Evolutionary conservation across 2,888 invertebrate species (phyloP), one percentile per base, ranked within the genome.

Genomic region (Pterobdella sp.): DNA sequence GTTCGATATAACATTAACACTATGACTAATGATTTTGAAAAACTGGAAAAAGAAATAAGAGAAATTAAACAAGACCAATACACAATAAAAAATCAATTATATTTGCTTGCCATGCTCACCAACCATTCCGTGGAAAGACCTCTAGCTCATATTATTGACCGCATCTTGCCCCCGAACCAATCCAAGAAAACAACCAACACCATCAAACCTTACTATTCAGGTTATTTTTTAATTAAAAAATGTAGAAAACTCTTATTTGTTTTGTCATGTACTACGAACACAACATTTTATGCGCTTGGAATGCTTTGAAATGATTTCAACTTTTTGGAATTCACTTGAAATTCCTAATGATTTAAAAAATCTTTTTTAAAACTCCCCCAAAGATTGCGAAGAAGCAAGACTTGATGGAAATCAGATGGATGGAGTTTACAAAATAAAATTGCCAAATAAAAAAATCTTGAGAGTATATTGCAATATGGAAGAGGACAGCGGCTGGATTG

Each of bases 331-430:
- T n/a, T n/a, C n/a, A n/a, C n/a, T n/a, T n/a, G n/a, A n/a, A n/a
- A n/a, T n/a, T n/a, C n/a, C n/a, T n/a, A n/a, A n/a, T n/a, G n/a
- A n/a, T n/a, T n/a, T n/a, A n/a, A n/a, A n/a, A n/a, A n/a, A n/a
- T n/a, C n/a, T n/a, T n/a, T n/a, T n/a, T n/a, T n/a, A n/a, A n/a
- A n/a, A n/a, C n/a, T n/a, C n/a, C n/a, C n/a, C 18, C 34, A 34
- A 71, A 83, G 83, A 83, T 75, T 83, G 83, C 73, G 78, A 81
- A n/a, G 82, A 81, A 56, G 73, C 82, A 2, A 79, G 78, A 73
- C 68, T 75, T 65, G 71, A 74, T 22, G 83, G 83, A 1, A 76
- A 77, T 71, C 74, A 73, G 3, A 77, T 78, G 2, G 80, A 79
- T 68, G 81, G 81, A 1, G 78, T 81, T 22, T 82, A 82, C 76